These are phyloP conservation scores for Dendrocincla tyrannina DNA, from an alignment of 2,797 vertebrate genomes.

Conservation along the genomic window DNA sequence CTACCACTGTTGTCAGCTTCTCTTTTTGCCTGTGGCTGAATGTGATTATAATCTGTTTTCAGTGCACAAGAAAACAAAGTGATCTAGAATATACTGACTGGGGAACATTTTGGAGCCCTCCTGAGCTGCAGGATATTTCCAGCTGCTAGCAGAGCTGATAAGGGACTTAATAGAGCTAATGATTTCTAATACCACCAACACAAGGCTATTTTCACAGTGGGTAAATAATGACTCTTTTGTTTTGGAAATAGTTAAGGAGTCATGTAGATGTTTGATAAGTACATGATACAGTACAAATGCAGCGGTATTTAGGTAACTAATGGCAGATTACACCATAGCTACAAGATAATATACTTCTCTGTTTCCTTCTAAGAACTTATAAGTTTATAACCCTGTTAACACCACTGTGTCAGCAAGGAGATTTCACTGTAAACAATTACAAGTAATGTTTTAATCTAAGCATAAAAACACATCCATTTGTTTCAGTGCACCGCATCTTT, in stretches of 20 bases:
- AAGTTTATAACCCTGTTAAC: constrained; percentile 55
- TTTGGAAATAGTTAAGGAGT: constrained; percentile 61
- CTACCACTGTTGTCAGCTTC: constrained; percentile 55
- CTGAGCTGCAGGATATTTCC: constrained; percentile 65
- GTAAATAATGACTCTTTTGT: constrained; percentile 70
- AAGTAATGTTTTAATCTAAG: constrained; percentile 48
- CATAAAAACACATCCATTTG: constrained; percentile 16
- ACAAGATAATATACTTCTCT: constrained; percentile 11
- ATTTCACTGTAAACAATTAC: constrained; percentile 57
- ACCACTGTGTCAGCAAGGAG: constrained; percentile 22
- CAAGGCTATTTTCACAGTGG: constrained; percentile 67
- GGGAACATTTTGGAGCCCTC: constrained; percentile 49
- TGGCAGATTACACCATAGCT: constrained; percentile 25
- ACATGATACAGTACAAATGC: constrained; percentile 43
- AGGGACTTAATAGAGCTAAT: constrained; percentile 68
- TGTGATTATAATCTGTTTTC: constrained; percentile 66
- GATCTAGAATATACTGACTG: constrained; percentile 53
- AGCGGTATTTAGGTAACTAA: constrained; percentile 46
- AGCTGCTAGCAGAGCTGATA: constrained; percentile 69
- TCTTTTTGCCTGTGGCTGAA: constrained; percentile 53
- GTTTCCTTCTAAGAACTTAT: constrained; percentile 15
- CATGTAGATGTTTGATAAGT: constrained; percentile 45
- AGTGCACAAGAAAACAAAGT: constrained; percentile 43
- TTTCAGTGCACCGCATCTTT: constrained; percentile 22
- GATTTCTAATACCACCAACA: constrained; percentile 69